phyloP scores from a whole-genome alignment of 2,113 vertebrate genomes.

The Jacana jacana region DNA sequence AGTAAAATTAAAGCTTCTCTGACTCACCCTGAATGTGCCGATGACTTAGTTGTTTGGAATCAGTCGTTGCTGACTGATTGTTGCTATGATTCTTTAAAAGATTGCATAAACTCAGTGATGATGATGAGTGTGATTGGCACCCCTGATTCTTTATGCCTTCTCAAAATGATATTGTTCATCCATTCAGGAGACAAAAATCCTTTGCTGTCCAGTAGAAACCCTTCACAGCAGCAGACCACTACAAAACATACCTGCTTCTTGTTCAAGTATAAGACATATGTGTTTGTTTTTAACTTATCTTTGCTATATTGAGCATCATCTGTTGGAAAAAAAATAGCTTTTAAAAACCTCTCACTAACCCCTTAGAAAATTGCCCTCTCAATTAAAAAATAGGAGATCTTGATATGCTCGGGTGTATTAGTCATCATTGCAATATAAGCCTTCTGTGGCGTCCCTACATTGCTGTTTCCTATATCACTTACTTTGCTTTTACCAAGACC shows the following conservation, averaged over 20 bases:
- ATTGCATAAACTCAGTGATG: neutral
- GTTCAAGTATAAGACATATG: neutral
- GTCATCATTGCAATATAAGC: neutral
- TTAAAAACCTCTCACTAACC: neutral
- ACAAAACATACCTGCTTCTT: neutral
- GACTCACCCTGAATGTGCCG: neutral
- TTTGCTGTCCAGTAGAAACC: neutral
- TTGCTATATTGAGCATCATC: neutral
- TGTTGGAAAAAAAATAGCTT: neutral
- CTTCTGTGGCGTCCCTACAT: neutral
- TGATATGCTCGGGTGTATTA: neutral
- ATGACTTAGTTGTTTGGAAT: neutral
- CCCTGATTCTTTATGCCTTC: neutral
- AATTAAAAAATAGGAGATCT: neutral
- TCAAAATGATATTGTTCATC: neutral
- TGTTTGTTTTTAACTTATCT: neutral
- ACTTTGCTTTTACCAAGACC: neutral
- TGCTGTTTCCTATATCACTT: neutral
- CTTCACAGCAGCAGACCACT: neutral
- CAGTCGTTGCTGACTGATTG: no score
- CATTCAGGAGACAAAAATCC: neutral
- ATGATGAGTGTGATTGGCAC: neutral
- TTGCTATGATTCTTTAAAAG: no score
- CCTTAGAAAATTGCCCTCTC: neutral
- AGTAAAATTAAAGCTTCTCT: neutral